Conservation (phyloP, 2,113 vertebrate species). For the Festucalex cinctus region DNA sequence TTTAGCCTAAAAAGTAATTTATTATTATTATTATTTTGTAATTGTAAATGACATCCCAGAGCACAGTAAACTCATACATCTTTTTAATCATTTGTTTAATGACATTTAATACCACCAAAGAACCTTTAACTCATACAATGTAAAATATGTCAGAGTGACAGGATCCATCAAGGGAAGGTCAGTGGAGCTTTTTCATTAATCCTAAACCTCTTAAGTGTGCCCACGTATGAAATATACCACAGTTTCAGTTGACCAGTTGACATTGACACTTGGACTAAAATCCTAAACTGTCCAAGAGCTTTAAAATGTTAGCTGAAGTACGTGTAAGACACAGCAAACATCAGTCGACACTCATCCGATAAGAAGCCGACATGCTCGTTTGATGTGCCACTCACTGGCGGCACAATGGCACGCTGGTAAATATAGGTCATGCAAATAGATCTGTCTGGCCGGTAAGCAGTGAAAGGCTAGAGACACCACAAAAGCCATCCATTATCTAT, state of each 20-base stretch:
- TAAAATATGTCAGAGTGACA: conserved; percentile 27
- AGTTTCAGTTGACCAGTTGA: background rate
- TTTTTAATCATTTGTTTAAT: conserved; percentile 25
- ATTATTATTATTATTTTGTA: no score
- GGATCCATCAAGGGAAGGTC: conserved; percentile 4
- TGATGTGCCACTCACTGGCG: conserved; percentile 19
- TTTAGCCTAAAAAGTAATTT: background rate
- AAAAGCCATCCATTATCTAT: conserved; percentile 62
- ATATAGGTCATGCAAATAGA: conserved; percentile 58
- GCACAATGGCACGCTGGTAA: conserved; percentile 18
- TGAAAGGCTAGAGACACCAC: conserved; percentile 50
- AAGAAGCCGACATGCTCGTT: conserved; percentile 13
- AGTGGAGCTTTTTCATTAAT: conserved; percentile 31
- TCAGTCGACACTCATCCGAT: background rate
- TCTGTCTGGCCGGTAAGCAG: conserved; percentile 44
- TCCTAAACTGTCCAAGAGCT: background rate
- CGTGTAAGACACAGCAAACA: background rate
- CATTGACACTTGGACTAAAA: background rate
- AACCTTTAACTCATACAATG: conserved; percentile 47
- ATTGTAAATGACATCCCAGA: no score
- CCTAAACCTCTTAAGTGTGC: background rate
- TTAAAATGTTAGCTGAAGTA: background rate
- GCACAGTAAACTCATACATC: no score
- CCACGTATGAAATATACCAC: background rate
- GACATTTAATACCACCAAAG: conserved; percentile 42